Evolutionary conservation across 2,888 invertebrate genomes (phyloP).

Genomic region (Lamellibrachia satsuma): DNA sequence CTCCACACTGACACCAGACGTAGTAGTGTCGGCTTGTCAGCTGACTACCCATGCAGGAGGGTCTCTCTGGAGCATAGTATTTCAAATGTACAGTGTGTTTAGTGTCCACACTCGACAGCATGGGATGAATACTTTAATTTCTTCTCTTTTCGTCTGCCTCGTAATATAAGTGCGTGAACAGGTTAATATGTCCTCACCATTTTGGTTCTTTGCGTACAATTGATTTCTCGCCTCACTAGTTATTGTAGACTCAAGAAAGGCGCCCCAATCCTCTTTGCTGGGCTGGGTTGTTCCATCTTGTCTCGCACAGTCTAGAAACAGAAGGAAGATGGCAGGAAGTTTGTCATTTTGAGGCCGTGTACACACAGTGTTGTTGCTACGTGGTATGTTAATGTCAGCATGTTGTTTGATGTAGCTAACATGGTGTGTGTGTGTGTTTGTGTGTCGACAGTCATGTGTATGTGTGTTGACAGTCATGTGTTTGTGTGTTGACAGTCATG

Average conservation of each 20-base stretch:
- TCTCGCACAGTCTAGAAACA: background rate
- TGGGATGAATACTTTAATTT: background rate
- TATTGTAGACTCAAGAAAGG: background rate
- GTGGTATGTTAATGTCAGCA: background rate
- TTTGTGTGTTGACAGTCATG: too few relatives aligned
- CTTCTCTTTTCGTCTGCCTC: background rate
- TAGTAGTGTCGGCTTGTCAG: background rate
- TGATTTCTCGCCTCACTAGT: background rate
- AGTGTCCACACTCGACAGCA: background rate
- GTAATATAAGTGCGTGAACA: background rate
- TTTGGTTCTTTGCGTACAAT: background rate
- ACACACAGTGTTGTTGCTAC: background rate
- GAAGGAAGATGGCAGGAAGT: too few relatives aligned
- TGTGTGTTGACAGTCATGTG: too few relatives aligned
- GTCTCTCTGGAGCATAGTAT: background rate
- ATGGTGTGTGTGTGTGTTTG: background rate
- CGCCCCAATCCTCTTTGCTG: background rate
- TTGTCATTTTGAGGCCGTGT: too few relatives aligned
- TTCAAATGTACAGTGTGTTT: constrained; percentile 3
- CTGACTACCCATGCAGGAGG: background rate
- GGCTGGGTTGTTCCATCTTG: background rate
- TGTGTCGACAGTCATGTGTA: too few relatives aligned
- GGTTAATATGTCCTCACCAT: background rate
- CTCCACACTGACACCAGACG: background rate
- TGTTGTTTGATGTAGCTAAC: background rate